Evolutionary conservation across 37 sponge, comb jelly and placozoan species (phyloP).

Genomic region (Beroe ovata): DNA sequence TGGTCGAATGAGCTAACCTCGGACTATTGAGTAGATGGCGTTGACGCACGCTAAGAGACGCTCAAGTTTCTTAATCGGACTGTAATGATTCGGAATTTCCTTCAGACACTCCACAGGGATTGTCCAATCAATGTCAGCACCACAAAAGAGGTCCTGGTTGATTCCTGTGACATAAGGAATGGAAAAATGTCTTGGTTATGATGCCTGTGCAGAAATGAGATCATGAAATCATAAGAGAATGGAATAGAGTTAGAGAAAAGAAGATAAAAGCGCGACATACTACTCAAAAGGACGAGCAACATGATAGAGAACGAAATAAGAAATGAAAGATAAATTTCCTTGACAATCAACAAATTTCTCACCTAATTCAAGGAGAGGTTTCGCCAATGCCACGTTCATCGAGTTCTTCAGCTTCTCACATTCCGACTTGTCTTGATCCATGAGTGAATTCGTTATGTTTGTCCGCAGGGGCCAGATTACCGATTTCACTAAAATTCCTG

Average conservation of each 20-base stretch:
- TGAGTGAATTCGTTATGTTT: not conserved
- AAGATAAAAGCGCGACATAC: too few relatives aligned
- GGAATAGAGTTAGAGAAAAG: too few relatives aligned
- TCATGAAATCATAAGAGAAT: too few relatives aligned
- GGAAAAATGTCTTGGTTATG: too few relatives aligned
- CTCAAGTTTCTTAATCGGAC: constrained; percentile 63
- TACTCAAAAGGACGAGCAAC: too few relatives aligned
- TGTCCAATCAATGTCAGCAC: constrained; percentile 47
- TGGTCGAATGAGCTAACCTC: constrained; percentile 6
- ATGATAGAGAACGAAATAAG: too few relatives aligned
- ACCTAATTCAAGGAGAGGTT: constrained; percentile 31
- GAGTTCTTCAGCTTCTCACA: constrained; percentile 35
- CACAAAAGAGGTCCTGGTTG: constrained; percentile 57
- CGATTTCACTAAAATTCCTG: constrained; percentile 34
- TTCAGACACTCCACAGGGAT: constrained; percentile 19
- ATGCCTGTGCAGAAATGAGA: too few relatives aligned
- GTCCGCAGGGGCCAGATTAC: constrained; percentile 44
- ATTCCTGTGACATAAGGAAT: too few relatives aligned
- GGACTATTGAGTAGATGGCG: constrained; percentile 34
- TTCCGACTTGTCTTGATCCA: constrained; percentile 2
- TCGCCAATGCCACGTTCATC: constrained; percentile 30
- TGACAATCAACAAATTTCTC: too few relatives aligned
- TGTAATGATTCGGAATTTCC: constrained; percentile 63
- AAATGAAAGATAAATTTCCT: too few relatives aligned
- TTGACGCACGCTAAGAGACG: constrained; percentile 49